These are phyloP conservation scores for Scaptomyza polygonia DNA, from an alignment of 2,888 invertebrate species.

Conservation along the genomic window DNA sequence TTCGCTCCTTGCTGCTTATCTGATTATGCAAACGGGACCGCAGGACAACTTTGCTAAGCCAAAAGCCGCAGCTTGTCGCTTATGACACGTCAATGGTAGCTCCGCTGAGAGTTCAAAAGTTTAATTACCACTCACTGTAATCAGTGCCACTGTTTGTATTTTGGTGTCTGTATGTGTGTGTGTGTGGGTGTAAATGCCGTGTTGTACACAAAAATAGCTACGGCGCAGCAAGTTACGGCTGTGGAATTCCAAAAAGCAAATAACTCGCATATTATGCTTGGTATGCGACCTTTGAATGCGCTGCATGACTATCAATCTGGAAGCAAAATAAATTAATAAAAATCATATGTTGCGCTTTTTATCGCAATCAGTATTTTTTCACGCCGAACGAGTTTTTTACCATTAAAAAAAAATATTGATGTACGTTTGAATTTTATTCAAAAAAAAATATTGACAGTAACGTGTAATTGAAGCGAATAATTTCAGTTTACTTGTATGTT, in stretches of 20 bases:
- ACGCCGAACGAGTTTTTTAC: not conserved
- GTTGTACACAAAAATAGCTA: conserved; percentile 48
- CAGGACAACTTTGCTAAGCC: conserved; percentile 38
- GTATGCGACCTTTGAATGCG: conserved; percentile 17
- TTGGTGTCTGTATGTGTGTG: conserved; percentile 27
- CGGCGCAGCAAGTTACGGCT: conserved; percentile 34
- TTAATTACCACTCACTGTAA: conserved; percentile 81
- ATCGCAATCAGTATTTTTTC: not conserved
- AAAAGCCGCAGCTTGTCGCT: conserved; percentile 37
- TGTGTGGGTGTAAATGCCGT: not conserved
- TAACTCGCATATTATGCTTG: conserved; percentile 4
- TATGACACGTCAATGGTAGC: conserved; percentile 71
- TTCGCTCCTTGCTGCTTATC: conserved; percentile 58
- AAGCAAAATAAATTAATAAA: not conserved
- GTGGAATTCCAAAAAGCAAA: conserved; percentile 35
- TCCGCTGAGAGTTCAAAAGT: conserved; percentile 78
- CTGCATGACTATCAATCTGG: conserved; percentile 2
- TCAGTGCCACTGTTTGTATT: conserved; percentile 47
- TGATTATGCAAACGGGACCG: conserved; percentile 66
- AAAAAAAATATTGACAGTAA: too few species aligned
- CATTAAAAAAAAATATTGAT: too few species aligned
- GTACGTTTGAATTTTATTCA: not conserved
- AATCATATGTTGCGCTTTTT: not conserved
- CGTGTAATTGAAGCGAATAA: not conserved
- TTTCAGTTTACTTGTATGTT: not conserved